Evolutionary conservation across 2,113 vertebrate genomes (phyloP).

Genomic region (Eolophus roseicapilla): DNA sequence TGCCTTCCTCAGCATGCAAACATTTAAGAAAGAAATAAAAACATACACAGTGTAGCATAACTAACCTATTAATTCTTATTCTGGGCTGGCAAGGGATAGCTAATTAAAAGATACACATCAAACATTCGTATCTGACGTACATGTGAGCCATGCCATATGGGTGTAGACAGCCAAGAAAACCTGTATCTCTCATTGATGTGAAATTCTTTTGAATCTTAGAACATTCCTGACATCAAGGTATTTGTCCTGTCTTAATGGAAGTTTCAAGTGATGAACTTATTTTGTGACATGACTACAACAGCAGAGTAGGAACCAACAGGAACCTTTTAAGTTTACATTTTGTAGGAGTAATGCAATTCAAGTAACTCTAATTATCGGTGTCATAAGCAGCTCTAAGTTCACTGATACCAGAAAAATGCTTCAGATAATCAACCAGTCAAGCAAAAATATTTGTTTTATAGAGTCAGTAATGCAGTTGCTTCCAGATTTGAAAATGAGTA

Average conservation of each 20-base stretch:
- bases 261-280: background rate
- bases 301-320: background rate
- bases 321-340: background rate
- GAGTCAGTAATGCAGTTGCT: background rate
- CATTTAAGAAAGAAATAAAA: background rate
- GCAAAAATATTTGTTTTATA: conserved; percentile 11
- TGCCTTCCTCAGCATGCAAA: background rate
- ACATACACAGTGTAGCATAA: background rate
- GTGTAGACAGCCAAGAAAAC: background rate
- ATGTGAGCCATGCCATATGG: background rate
- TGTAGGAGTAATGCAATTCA: background rate
- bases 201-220: background rate
- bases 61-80: background rate
- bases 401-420: background rate
- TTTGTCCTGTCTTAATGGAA: background rate
- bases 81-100: background rate
- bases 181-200: background rate
- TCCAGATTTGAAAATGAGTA: conserved; percentile 37
- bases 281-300: background rate
- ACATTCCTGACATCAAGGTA: background rate
- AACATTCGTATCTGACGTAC: background rate
- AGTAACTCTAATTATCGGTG: background rate
- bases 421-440: conserved; percentile 16
- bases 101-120: background rate
- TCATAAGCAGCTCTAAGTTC: background rate